A percentile compares a stretch with the other conserved stretches of the same genome.
Conservation (phyloP, 2,888 invertebrate species). For the Drosophila histrio region DNA sequence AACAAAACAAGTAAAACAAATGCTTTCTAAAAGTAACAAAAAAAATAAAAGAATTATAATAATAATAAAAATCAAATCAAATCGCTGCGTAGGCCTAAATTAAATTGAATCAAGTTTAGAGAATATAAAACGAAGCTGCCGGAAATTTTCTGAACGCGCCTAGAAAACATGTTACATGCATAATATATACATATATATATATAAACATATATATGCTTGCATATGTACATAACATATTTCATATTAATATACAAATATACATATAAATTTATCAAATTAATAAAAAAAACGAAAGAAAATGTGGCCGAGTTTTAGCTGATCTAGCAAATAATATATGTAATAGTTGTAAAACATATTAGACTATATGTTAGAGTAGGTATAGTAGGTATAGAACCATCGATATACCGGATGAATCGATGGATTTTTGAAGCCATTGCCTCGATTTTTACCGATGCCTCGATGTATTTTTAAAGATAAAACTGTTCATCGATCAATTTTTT, state of each 20-base stretch:
- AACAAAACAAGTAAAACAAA: constrained; percentile 26
- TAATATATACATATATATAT: constrained; percentile 17
- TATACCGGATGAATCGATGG: no score
- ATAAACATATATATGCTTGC: constrained; percentile 40
- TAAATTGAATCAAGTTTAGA: constrained; percentile 47
- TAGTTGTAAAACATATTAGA: no score
- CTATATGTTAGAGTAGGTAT: no score
- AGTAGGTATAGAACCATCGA: no score
- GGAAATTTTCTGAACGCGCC: constrained; percentile 34
- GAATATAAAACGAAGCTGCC: constrained; percentile 39
- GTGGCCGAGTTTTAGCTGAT: background rate
- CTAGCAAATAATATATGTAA: background rate
- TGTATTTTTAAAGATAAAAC: no score
- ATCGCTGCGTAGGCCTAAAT: constrained; percentile 30
- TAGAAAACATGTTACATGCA: constrained; percentile 40
- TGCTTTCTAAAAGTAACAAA: constrained; percentile 67
- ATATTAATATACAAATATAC: constrained; percentile 54
- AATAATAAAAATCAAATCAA: constrained; percentile 7
- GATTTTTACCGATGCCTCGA: no score
- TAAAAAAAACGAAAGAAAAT: constrained; percentile 42
- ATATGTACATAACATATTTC: constrained; percentile 71
- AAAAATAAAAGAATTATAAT: constrained; percentile 22
- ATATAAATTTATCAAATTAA: constrained; percentile 54
- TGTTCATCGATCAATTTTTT: no score
- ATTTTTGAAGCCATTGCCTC: no score